A percentile compares a stretch with the other conserved stretches of the same genome.
Evolutionary conservation across 2,797 vertebrate genomes (phyloP).

Genomic region (Aulostomus chinensis): DNA sequence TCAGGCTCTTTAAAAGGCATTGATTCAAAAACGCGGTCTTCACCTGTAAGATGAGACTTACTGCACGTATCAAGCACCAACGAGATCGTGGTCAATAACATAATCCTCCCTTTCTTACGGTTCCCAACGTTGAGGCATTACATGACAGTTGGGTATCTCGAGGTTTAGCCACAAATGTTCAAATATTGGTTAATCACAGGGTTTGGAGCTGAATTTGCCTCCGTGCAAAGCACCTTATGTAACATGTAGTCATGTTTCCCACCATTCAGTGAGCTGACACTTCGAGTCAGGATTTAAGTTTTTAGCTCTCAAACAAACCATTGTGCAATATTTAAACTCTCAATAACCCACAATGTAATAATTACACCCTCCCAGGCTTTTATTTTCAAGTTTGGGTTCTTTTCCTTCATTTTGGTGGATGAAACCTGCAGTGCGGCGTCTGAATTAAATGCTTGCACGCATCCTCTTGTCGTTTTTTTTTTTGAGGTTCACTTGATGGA

Average conservation of each 20-base stretch:
- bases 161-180: conserved; percentile 26
- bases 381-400: conserved; percentile 26
- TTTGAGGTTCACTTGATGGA: not conserved
- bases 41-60: too few relatives aligned
- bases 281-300: not conserved
- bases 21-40: too few relatives aligned
- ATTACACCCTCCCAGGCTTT: conserved; percentile 17
- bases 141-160: conserved; percentile 3
- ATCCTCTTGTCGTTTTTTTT: too few relatives aligned
- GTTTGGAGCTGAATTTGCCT: conserved; percentile 3
- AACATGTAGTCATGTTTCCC: conserved; percentile 41
- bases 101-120: not conserved
- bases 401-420: conserved; percentile 19
- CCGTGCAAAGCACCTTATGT: conserved; percentile 27
- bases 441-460: conserved; percentile 7
- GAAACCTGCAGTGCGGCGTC: conserved; percentile 12
- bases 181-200: conserved; percentile 11
- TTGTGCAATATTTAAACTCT: conserved; percentile 34
- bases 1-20: too few relatives aligned
- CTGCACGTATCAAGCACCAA: not conserved
- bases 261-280: conserved; percentile 20
- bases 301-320: conserved; percentile 8
- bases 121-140: not conserved
- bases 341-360: conserved; percentile 32
- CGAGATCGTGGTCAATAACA: too few relatives aligned